Base-by-base conservation (phyloP, 2,797 vertebrate genomes). In the Oryzias dopingdopingensis region DNA sequence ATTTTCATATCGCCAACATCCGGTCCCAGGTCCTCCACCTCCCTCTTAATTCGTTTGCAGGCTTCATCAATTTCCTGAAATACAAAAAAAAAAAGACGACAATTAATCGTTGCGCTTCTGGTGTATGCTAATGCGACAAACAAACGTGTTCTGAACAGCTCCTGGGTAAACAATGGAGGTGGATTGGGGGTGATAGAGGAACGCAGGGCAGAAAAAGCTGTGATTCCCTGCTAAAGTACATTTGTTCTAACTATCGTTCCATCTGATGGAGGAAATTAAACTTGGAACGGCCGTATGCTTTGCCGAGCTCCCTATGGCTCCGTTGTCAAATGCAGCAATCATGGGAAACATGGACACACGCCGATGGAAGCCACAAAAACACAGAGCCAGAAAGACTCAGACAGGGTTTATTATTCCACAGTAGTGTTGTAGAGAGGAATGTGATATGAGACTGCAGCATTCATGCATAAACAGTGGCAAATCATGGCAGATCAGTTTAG, bases 1-100 rank as follows among this genome's bases (percentile, higher is more conserved):
- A 97, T 98, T 90, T 98, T 98, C 83, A 98, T 96, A 74, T 98
- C 96, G 5, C 96, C 95, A 65, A 97, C 96, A 69, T 97, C 95
- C 4, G 95, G 96, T 29, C 96, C 96, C 74, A 98, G 91, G 80
- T 97, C 95, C 77, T 98, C 96, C 13, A 98, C 94, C 86, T 98
- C 96, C 48, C 95, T 91, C 81, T 96, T 98, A 92, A 98, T 98
- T 75, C 95, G 93, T 85, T 98, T 98, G 84, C 96, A 98, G 53
- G 96, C 96, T 88, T 98, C 96, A 65, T 97, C 95, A 56, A 97
- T 97, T 92, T 98, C 95, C 96, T 91, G 93, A 63, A 82, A 74
- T 55, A 64, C 12, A 49, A 58, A 65, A 10, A 32, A 32, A 32
- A 32, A 37, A 49, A 66, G 8, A 6, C 4, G 8, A 59, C 69